These are phyloP conservation scores for Sesia bembeciformis DNA, from an alignment of 2,888 invertebrate species.

Conservation along the genomic window DNA sequence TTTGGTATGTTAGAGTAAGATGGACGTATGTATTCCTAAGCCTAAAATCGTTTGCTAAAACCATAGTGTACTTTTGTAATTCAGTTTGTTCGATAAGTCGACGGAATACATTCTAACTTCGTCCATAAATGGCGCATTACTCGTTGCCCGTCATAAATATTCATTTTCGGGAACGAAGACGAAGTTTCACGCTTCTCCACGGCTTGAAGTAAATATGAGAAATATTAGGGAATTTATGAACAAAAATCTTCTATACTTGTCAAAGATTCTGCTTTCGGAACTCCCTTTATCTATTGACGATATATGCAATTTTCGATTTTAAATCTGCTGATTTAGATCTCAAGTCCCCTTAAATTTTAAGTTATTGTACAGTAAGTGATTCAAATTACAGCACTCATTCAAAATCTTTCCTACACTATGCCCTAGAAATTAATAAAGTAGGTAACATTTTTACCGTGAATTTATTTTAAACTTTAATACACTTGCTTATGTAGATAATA, in stretches of 20 bases:
- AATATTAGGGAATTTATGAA: slow-evolving; percentile 68
- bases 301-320: too few species aligned
- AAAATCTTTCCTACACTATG: too few species aligned
- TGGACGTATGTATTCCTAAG: too few species aligned
- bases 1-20: too few species aligned
- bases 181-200: slow-evolving; percentile 58
- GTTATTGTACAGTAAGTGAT: too few species aligned
- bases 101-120: slow-evolving; percentile 60
- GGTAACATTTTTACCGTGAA: not conserved
- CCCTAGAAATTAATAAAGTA: not conserved
- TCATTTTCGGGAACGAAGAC: slow-evolving; percentile 63
- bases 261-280: slow-evolving; percentile 20
- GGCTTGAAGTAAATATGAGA: slow-evolving; percentile 48
- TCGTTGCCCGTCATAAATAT: slow-evolving; percentile 67
- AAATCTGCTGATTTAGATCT: too few species aligned
- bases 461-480: not conserved
- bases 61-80: slow-evolving; percentile 11
- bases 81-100: slow-evolving; percentile 52
- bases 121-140: slow-evolving; percentile 67
- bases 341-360: too few species aligned
- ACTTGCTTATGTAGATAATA: too few species aligned
- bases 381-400: too few species aligned
- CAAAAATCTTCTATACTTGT: slow-evolving; percentile 50
- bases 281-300: too few species aligned
- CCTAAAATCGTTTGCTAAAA: not conserved